phyloP scores from a whole-genome alignment of 2,797 vertebrate species.

The Gymnoscopelus microlampas region DNA sequence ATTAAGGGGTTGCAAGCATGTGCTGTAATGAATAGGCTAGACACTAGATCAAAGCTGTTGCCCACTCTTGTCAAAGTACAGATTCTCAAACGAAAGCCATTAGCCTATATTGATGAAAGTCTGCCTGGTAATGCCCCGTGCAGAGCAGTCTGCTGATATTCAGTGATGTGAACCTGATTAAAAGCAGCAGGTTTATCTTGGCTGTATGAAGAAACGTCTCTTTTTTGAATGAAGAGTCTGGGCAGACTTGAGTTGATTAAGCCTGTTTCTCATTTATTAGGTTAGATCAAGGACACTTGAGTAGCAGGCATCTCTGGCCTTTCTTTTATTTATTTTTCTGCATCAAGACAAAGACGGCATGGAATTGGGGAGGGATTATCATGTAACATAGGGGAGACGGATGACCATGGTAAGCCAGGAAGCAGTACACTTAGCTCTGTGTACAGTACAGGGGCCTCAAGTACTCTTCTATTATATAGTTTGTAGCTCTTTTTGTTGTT shows the following conservation, averaged over 20 bases:
- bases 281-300: slow-evolving; percentile 22
- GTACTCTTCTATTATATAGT: no score
- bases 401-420: no score
- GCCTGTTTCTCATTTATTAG: slow-evolving; percentile 6
- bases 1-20: slow-evolving; percentile 2
- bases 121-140: slow-evolving; percentile 19
- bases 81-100: slow-evolving; percentile 27
- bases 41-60: slow-evolving; percentile 22
- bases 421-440: no score
- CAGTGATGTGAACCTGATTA: slow-evolving; percentile 15
- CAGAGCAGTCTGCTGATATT: slow-evolving; percentile 29
- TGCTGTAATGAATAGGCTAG: slow-evolving; percentile 38
- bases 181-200: slow-evolving; percentile 38
- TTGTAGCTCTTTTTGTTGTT: neutral
- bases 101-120: slow-evolving; percentile 29
- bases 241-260: slow-evolving; percentile 33
- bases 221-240: slow-evolving; percentile 23
- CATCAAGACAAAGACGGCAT: no score
- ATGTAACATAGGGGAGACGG: no score
- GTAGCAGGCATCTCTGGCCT: slow-evolving; percentile 12
- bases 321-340: slow-evolving; percentile 4
- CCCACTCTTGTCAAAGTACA: slow-evolving; percentile 22
- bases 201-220: slow-evolving; percentile 9
- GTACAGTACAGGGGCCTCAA: no score
- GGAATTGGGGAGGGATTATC: no score